phyloP scores from a whole-genome alignment of 2,113 vertebrate species.

The Pomatorhinus ruficollis region DNA sequence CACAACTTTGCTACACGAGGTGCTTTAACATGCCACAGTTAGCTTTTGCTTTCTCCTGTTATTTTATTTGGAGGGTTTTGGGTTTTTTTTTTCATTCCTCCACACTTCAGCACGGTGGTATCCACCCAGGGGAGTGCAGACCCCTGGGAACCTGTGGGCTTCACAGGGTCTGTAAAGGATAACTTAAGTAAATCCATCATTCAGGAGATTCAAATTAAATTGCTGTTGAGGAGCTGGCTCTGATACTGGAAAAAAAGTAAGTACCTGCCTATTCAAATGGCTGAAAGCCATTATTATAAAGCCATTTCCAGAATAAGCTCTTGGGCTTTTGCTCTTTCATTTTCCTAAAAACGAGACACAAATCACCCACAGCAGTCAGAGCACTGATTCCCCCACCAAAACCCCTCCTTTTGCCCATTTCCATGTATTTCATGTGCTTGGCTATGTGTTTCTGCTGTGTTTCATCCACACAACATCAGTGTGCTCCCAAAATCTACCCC shows the following conservation, averaged over 20 bases:
- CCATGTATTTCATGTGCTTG: not conserved
- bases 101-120: not conserved
- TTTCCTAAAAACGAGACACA: not conserved
- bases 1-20: not conserved
- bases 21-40: not conserved
- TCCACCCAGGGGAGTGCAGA: not conserved
- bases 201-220: not conserved
- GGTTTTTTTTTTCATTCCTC: not conserved
- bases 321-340: not conserved
- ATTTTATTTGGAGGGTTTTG: not conserved
- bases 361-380: not conserved
- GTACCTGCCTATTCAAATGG: not conserved
- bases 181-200: not conserved
- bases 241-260: not conserved
- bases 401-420: not conserved
- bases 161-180: not conserved
- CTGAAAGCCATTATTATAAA: slow-evolving; percentile 6
- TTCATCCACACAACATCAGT: accelerated
- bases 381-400: not conserved
- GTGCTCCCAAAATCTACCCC: not conserved
- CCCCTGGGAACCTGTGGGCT: not conserved
- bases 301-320: not conserved
- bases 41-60: not conserved
- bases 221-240: not conserved
- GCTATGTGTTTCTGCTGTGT: not conserved